Base-by-base conservation (phyloP, 2,797 vertebrate species). In the Choloepus didactylus region DNA sequence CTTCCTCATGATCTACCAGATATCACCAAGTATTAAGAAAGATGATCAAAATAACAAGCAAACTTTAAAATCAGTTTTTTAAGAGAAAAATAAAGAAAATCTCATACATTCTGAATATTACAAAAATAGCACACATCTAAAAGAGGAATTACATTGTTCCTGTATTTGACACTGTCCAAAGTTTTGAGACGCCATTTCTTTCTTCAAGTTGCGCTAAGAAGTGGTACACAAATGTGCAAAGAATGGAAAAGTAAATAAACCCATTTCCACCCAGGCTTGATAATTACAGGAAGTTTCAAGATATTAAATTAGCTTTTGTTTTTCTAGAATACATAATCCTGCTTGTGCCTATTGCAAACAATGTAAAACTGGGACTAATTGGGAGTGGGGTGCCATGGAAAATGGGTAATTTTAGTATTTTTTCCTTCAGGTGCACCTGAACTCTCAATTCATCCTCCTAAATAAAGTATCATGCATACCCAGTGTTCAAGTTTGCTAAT, bases 61-160 rank as follows among this genome's bases (percentile, higher is more conserved):
- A 95, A 96, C 41, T 79, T 83, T 64, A 92, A 87, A 79, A 87
- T 73, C 15, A 66, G 23, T 64, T 96, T 92, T 87, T 76, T 25
- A 89, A 87, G 77, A 95, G 25, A n/a, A 76, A 89, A 77, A 89
- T 60, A 87, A 86, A 89, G 21, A 94, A 66, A 87, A 81, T 18
- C 25, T 75, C 72, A 35, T 18, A 8, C 18, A 66, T 72, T 69
- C 56, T 87, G 25, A 93, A 66, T n/a, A 83, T 3, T 44, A 25
- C 38, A 92, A 54, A 92, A 89, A 91, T 0, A 86, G 21, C 31
- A 89, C 6, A 82, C 19, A 89, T 2, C 44, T 0, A 75, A 31
- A 76, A 76, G 11, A 90, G 31, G 62, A 60, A 95, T 62, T 3
- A 54, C 3, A 27, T 0, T 38, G 73, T 44, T 93, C 9, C 54